Conservation (phyloP, 2,888 invertebrate species). For the Ligdia adustata region DNA sequence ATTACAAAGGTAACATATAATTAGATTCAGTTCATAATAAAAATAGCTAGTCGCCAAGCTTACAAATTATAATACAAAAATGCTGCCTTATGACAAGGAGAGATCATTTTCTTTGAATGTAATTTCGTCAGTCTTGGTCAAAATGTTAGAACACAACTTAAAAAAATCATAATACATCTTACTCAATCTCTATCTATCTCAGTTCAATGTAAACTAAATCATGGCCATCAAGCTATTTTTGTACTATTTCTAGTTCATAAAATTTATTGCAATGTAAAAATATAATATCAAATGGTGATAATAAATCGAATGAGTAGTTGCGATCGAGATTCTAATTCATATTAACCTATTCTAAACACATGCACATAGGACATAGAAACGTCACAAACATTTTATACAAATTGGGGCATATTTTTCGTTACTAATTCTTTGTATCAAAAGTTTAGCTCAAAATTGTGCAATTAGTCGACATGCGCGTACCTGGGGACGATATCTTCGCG, state of each 20-base stretch:
- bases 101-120: constrained; percentile 41
- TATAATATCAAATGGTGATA: too few species aligned
- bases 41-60: too few species aligned
- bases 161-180: too few species aligned
- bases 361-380: constrained; percentile 40
- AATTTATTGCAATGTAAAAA: constrained; percentile 7
- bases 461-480: constrained; percentile 90
- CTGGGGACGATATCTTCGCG: constrained; percentile 89
- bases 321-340: constrained; percentile 1
- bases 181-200: too few species aligned
- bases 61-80: too few species aligned
- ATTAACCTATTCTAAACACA: constrained; percentile 36
- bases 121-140: constrained; percentile 42
- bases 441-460: background rate
- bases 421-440: background rate
- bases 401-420: constrained; percentile 21
- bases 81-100: constrained; percentile 38
- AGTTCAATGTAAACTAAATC: too few species aligned
- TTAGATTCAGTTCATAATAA: constrained; percentile 12
- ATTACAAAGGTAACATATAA: constrained; percentile 42
- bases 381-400: constrained; percentile 40
- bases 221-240: constrained; percentile 14
- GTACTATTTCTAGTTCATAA: constrained; percentile 15
- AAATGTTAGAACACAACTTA: too few species aligned
- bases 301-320: too few species aligned